Evolutionary conservation across 2,797 vertebrate species (phyloP), one percentile per base, ranked within the genome.

Genomic region (Acrossocheilus wenchowensis): DNA sequence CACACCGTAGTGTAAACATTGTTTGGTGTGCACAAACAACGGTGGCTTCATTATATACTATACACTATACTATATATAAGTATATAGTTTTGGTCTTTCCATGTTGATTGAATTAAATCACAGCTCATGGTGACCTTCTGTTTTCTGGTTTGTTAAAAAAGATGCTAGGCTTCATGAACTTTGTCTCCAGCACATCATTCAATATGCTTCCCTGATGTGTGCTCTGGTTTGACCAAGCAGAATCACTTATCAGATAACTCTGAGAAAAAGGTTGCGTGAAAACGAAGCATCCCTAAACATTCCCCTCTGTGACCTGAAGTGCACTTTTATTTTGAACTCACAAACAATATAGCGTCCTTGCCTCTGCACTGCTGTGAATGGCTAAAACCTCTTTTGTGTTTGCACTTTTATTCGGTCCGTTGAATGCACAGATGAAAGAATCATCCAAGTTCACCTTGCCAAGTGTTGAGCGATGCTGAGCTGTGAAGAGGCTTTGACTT

Each of bases 351-450:
- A 64, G 21, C 30, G 52, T 87, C 86, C 87, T 88, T 87, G 87
- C 75, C n/a, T 7, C 57, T 41, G 74, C 0, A 2, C 23, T 52
- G 73, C 78, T 79, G 23, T 87, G 69, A 90, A 80, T 74, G 81
- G 72, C 83, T 77, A 74, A 90, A 82, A 74, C 57, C 78, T 71
- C 62, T 77, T 84, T 86, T 90, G 74, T 88, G 78, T 78, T 73
- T 77, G 43, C 23, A 26, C 48, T 48, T 90, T 86, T 85, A 82
- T 87, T 86, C 21, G 71, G 75, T 78, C 60, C 64, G 52, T 11
- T 79, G 74, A 83, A 89, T 81, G 75, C 72, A 77, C 78, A 79
- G 80, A 86, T 85, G 69, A 90, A 89, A 90, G 79, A 50, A 86
- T 74, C 73, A 57, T 69, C 85, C 68, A 66, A 81, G 66, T 73